These are phyloP conservation scores for Takifugu ocellatus DNA, from an alignment of 2,797 vertebrate genomes.

Conservation along the genomic window DNA sequence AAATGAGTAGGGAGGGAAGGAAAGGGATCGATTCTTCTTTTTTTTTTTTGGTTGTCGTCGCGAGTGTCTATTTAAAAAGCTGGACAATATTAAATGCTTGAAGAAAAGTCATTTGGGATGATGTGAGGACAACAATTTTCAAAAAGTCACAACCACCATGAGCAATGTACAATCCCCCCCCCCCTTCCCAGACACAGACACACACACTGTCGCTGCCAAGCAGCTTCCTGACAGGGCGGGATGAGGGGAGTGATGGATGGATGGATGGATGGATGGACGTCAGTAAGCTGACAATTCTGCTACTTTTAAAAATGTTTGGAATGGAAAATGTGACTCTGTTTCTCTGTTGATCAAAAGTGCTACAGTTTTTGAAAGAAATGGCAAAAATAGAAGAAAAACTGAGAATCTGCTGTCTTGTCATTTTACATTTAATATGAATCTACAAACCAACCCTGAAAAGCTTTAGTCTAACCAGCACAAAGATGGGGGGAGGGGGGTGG, in stretches of 20 bases:
- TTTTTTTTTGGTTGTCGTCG: slow-evolving; percentile 13
- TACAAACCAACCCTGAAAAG: slow-evolving; percentile 77
- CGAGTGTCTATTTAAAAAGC: slow-evolving; percentile 63
- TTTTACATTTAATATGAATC: slow-evolving; percentile 67
- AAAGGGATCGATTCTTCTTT: slow-evolving; percentile 62
- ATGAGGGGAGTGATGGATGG: slow-evolving; percentile 44
- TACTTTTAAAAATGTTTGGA: slow-evolving; percentile 76
- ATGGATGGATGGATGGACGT: slow-evolving; percentile 30
- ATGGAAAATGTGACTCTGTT: slow-evolving; percentile 67
- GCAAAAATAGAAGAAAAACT: slow-evolving; percentile 27
- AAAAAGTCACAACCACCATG: slow-evolving; percentile 62
- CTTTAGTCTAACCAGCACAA: slow-evolving; percentile 85
- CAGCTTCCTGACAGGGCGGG: slow-evolving; percentile 65
- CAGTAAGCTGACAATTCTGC: slow-evolving; percentile 69
- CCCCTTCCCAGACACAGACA: too few relatives aligned
- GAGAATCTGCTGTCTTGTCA: slow-evolving; percentile 74
- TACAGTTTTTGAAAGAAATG: slow-evolving; percentile 57
- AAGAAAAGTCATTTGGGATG: slow-evolving; percentile 61
- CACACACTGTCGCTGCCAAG: slow-evolving; percentile 57
- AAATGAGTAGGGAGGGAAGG: slow-evolving; percentile 66
- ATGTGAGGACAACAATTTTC: slow-evolving; percentile 58
- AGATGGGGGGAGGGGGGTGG: slow-evolving; percentile 45
- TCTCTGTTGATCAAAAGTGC: slow-evolving; percentile 73
- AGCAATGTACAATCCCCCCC: slow-evolving; percentile 81
- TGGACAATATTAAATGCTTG: slow-evolving; percentile 77